Percentiles rank a stretch among this genome's conserved stretches.
phyloP scores from a whole-genome alignment of 2,888 invertebrate species.

The Rhagium mordax region DNA sequence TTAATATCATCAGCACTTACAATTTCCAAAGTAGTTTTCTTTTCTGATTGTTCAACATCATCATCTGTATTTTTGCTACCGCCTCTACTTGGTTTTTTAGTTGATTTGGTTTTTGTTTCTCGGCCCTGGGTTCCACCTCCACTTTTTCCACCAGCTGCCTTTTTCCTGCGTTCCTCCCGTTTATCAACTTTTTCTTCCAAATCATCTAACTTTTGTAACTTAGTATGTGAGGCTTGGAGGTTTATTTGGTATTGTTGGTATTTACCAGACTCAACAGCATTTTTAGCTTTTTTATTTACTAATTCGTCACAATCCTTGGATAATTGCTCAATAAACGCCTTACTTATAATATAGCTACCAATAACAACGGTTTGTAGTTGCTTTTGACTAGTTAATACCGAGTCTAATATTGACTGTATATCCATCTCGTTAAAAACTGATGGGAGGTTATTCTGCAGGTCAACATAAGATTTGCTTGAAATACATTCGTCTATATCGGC shows the following conservation, averaged over 20 bases:
- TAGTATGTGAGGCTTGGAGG: constrained; percentile 71
- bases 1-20: constrained; percentile 80
- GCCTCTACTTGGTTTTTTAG: constrained; percentile 83
- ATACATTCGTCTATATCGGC: constrained; percentile 90
- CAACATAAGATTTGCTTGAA: constrained; percentile 84
- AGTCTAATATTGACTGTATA: constrained; percentile 80
- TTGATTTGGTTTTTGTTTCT: constrained; percentile 95
- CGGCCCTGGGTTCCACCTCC: constrained; percentile 95
- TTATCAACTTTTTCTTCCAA: constrained; percentile 75
- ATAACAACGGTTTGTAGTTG: constrained; percentile 74
- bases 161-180: constrained; percentile 91
- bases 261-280: constrained; percentile 79
- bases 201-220: constrained; percentile 62
- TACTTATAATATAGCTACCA: constrained; percentile 77
- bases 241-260: constrained; percentile 84
- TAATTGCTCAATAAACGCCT: constrained; percentile 79
- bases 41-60: constrained; percentile 74
- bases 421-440: constrained; percentile 86
- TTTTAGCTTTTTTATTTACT: constrained; percentile 78
- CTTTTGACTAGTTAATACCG: constrained; percentile 76
- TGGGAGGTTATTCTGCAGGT: constrained; percentile 87
- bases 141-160: constrained; percentile 88
- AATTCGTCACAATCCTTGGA: constrained; percentile 79
- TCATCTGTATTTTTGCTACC: constrained; percentile 77
- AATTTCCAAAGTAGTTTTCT: constrained; percentile 76